phyloP scores from a whole-genome alignment of 1,140 invertebrate species.

The Meloidogyne hapla region DNA sequence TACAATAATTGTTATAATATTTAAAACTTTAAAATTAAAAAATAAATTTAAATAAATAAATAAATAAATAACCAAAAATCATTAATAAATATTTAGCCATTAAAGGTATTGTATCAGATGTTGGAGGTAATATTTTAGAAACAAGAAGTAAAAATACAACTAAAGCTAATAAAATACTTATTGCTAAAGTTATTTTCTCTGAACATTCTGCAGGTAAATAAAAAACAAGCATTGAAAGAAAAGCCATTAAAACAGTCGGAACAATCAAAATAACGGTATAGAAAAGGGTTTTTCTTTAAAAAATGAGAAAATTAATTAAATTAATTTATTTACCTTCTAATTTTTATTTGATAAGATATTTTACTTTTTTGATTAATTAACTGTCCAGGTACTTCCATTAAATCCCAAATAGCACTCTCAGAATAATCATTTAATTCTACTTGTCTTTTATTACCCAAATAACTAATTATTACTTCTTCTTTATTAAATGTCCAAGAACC shows the following conservation, averaged over 20 bases:
- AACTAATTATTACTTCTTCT: constrained; percentile 73
- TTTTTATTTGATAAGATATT: constrained; percentile 58
- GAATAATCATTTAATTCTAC: constrained; percentile 93
- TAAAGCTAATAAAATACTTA: constrained; percentile 83
- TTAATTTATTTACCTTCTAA: constrained; percentile 51
- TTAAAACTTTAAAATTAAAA: constrained; percentile 70
- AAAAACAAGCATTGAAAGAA: constrained; percentile 80
- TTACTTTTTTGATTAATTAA: constrained; percentile 57
- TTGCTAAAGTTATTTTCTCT: constrained; percentile 68
- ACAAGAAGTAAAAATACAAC: constrained; percentile 97
- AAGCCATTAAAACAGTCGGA: constrained; percentile 51
- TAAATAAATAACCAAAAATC: constrained; percentile 80
- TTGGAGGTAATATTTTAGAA: constrained; percentile 96
- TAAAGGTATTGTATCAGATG: constrained; percentile 86
- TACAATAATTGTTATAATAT: constrained; percentile 95
- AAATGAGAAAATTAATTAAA: background rate
- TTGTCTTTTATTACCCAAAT: constrained; percentile 55
- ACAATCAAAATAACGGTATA: constrained; percentile 49
- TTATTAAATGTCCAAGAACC: constrained; percentile 98
- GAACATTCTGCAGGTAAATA: constrained; percentile 83
- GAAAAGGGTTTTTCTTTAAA: constrained; percentile 66
- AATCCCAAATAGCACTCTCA: constrained; percentile 92
- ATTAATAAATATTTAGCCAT: constrained; percentile 98
- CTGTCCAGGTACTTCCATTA: constrained; percentile 91
- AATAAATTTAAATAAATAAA: background rate